A percentile compares a stretch with the other conserved stretches of the same genome.
phyloP scores from a whole-genome alignment of 2,113 vertebrate species.

The Percina caprodes region DNA sequence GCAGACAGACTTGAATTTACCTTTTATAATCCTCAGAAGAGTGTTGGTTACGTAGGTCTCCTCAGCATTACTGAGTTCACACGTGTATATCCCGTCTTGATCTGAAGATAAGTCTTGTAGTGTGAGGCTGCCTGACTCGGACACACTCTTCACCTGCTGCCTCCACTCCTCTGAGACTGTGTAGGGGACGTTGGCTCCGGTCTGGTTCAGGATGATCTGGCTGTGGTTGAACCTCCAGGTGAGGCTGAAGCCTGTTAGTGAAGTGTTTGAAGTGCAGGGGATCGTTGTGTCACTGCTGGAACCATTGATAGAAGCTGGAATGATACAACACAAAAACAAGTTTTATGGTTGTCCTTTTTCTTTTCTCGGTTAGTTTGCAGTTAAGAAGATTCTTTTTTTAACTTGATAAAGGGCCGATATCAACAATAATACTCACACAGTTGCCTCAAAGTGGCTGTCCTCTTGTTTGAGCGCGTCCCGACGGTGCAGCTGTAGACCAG shows the following conservation, averaged over 20 bases:
- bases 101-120: slow-evolving; percentile 7
- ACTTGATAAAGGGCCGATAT: no score
- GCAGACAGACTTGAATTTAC: no score
- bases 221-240: slow-evolving; percentile 44
- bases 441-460: slow-evolving; percentile 17
- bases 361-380: no score
- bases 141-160: slow-evolving; percentile 26
- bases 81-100: slow-evolving; percentile 59
- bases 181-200: accelerated
- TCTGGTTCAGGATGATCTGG: slow-evolving; percentile 16
- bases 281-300: slow-evolving; percentile 12
- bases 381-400: no score
- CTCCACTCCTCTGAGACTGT: slow-evolving; percentile 23
- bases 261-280: slow-evolving; percentile 18
- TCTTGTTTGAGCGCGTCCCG: neutral
- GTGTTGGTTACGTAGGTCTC: neutral
- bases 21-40: neutral
- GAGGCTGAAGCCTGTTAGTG: neutral
- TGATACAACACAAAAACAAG: neutral
- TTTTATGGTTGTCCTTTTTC: no score
- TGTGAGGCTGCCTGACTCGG: slow-evolving; percentile 29
- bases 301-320: slow-evolving; percentile 20
- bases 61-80: slow-evolving; percentile 17
- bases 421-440: no score
- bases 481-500: slow-evolving; percentile 58